Evolutionary conservation across 2,797 vertebrate genomes (phyloP).

Genomic region (Rhadinocentrus ornatus): DNA sequence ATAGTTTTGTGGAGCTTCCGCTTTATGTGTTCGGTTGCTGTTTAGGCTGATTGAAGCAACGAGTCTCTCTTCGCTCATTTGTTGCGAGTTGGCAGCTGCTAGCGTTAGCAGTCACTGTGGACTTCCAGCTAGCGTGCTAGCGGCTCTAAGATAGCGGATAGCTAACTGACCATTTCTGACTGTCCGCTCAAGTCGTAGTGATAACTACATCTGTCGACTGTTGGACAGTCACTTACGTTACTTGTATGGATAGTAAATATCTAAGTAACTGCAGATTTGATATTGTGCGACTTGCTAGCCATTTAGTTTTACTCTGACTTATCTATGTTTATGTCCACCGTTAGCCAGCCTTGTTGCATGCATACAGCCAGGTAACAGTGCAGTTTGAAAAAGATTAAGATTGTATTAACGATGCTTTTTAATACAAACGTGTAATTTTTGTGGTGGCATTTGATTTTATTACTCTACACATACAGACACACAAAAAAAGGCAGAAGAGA

Average conservation of each 20-base stretch:
- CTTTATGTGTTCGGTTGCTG: constrained; percentile 23
- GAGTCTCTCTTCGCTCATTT: constrained; percentile 64
- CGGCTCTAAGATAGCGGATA: constrained; percentile 39
- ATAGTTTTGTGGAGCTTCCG: background rate
- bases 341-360: constrained; percentile 61
- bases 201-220: background rate
- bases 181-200: constrained; percentile 20
- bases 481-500: background rate
- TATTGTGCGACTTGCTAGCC: constrained; percentile 47
- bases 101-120: constrained; percentile 70
- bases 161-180: constrained; percentile 43
- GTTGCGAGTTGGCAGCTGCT: constrained; percentile 74
- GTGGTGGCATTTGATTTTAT: background rate
- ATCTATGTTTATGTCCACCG: constrained; percentile 60
- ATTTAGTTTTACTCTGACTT: constrained; percentile 31
- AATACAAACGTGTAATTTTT: background rate
- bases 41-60: constrained; percentile 41
- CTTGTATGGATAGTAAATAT: background rate
- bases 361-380: constrained; percentile 11
- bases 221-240: background rate
- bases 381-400: background rate
- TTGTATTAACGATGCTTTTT: background rate
- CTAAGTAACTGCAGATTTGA: constrained; percentile 16
- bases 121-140: constrained; percentile 66
- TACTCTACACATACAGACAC: background rate